These are phyloP conservation scores for Cyclargus thomasi DNA, from an alignment of 1,140 invertebrate species.

Conservation along the genomic window DNA sequence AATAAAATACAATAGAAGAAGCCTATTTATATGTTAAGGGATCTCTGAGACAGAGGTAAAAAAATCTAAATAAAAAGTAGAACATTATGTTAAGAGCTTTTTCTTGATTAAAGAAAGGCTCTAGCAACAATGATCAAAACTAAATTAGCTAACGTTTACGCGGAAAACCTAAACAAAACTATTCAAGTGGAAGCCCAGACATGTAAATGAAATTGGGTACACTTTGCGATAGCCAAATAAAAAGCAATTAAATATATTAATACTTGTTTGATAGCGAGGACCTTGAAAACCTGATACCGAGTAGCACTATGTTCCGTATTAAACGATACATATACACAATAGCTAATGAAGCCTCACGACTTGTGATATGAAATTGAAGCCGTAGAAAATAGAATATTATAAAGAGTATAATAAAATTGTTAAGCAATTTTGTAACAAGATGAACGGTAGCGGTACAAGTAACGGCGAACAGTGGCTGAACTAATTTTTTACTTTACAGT, in stretches of 20 bases:
- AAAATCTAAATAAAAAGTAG: no score
- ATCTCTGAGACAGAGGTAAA: neutral
- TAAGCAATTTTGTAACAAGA: neutral
- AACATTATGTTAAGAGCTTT: no score
- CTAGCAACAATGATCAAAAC: no score
- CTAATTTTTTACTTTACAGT: neutral
- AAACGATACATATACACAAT: neutral
- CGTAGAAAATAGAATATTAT: neutral
- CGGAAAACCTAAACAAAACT: no score
- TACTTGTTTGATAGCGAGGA: conserved; percentile 5
- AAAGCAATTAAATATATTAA: conserved; percentile 4
- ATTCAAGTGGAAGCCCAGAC: neutral
- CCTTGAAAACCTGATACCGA: conserved; percentile 1
- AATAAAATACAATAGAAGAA: neutral
- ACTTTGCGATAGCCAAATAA: neutral
- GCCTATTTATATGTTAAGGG: neutral
- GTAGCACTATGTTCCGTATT: conserved; percentile 8
- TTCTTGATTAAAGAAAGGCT: no score
- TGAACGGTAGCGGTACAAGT: neutral
- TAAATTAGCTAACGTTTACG: no score
- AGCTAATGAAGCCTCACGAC: neutral
- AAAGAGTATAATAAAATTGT: neutral
- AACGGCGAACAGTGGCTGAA: neutral
- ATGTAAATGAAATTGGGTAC: neutral
- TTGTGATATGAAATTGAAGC: neutral